Conservation (phyloP, 2,113 vertebrate species). For the Saguinus imperator region DNA sequence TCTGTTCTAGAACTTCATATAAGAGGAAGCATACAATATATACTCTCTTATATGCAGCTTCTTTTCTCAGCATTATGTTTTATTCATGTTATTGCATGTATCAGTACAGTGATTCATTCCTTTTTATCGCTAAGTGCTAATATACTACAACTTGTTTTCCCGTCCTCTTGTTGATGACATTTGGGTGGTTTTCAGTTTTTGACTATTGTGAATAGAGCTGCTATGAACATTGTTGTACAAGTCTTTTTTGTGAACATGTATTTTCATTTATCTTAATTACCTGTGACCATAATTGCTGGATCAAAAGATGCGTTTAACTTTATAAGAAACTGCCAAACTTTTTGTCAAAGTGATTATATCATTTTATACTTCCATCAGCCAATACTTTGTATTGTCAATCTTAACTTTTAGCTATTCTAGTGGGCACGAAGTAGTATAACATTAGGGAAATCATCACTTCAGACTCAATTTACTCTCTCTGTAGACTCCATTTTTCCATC, state of each 20-base stretch:
- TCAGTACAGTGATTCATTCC: neutral
- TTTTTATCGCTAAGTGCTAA: neutral
- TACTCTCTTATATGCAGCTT: neutral
- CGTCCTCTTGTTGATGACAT: neutral
- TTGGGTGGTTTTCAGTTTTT: neutral
- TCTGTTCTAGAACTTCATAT: neutral
- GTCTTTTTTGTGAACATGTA: neutral
- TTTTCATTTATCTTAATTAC: conserved; percentile 21
- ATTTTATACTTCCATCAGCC: neutral
- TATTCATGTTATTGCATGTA: neutral
- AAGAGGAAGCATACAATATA: neutral
- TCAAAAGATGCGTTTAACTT: neutral
- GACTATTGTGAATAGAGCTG: neutral
- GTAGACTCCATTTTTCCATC: neutral
- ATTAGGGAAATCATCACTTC: neutral
- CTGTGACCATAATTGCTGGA: neutral
- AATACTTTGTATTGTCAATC: neutral
- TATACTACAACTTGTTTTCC: neutral
- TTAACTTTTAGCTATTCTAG: neutral
- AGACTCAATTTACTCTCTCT: neutral
- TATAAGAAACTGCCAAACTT: conserved; percentile 21
- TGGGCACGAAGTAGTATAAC: neutral
- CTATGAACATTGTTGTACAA: neutral
- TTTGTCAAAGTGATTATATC: neutral
- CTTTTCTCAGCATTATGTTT: neutral